phyloP scores from a whole-genome alignment of 2,888 invertebrate species.

The Campoletis raptor region DNA sequence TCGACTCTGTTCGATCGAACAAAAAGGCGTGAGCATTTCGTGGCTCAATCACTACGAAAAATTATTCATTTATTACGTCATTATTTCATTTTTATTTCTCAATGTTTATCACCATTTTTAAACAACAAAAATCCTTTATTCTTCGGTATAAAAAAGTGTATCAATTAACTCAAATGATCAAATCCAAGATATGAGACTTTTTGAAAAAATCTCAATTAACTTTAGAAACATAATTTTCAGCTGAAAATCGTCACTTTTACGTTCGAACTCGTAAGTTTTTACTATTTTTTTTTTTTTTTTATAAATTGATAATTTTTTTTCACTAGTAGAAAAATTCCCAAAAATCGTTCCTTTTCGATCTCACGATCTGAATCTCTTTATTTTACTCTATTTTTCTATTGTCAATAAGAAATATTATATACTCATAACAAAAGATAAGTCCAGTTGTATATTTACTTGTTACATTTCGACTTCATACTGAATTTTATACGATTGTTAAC shows the following conservation, averaged over 20 bases:
- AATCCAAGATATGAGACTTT: background rate
- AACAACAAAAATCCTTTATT: background rate
- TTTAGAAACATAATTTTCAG: no score
- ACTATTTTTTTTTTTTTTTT: no score
- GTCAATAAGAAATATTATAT: no score
- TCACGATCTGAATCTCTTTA: no score
- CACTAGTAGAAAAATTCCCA: no score
- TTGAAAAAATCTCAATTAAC: no score
- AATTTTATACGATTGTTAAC: background rate
- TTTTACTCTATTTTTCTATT: no score
- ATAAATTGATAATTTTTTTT: no score
- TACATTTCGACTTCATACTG: background rate
- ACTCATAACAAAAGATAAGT: background rate
- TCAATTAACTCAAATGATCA: background rate
- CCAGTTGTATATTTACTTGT: background rate
- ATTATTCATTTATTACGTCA: background rate
- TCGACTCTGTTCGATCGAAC: background rate
- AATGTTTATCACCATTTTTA: background rate
- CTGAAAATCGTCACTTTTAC: no score
- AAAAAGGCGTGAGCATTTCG: background rate
- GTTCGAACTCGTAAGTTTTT: no score
- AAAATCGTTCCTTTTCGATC: no score
- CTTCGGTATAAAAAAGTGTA: background rate
- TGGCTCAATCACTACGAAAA: conserved; percentile 1
- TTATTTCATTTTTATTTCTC: background rate